phyloP scores from a whole-genome alignment of 2,797 vertebrate genomes.

The Artibeus lituratus region DNA sequence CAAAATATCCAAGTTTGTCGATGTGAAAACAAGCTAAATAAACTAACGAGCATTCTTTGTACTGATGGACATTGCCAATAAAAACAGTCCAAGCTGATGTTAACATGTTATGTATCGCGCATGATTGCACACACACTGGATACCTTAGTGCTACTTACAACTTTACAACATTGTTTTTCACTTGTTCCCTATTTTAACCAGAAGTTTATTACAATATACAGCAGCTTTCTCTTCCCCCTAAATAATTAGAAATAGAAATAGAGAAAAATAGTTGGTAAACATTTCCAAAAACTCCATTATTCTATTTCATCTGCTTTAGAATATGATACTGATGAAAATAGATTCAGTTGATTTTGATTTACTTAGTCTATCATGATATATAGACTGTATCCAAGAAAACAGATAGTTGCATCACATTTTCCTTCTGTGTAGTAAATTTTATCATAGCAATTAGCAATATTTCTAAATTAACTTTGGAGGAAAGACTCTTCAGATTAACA shows the following conservation, averaged over 20 bases:
- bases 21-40: not conserved
- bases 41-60: not conserved
- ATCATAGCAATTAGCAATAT: not conserved
- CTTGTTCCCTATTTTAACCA: not conserved
- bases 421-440: not conserved
- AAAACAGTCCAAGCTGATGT: not conserved
- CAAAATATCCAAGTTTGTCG: not conserved
- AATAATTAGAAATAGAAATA: not conserved
- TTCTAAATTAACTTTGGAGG: not conserved
- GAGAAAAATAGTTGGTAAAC: not conserved
- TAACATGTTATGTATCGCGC: not conserved
- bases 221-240: accelerated
- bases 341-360: not conserved
- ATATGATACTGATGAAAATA: not conserved
- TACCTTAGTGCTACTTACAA: not conserved
- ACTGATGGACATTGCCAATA: not conserved
- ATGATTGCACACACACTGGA: not conserved
- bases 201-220: not conserved
- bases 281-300: not conserved
- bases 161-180: not conserved
- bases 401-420: not conserved
- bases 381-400: not conserved
- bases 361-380: not conserved
- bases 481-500: not conserved
- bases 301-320: not conserved